phyloP scores from a whole-genome alignment of 2,888 invertebrate species.

The Parnassius smintheus region DNA sequence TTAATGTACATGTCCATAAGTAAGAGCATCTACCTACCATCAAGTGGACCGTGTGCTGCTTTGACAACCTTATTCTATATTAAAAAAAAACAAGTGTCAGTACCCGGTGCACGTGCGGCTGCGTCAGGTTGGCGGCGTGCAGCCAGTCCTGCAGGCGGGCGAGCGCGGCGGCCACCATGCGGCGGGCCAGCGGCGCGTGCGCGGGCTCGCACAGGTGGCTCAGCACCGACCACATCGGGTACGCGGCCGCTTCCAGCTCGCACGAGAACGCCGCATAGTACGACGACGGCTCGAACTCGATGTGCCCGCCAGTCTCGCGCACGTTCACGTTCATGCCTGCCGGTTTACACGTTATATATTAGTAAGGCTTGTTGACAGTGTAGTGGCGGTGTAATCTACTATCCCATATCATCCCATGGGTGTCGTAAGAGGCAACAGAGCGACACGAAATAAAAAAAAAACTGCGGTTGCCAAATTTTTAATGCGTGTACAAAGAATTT shows the following conservation, averaged over 20 bases:
- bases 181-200: slow-evolving; percentile 87
- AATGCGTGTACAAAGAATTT: neutral
- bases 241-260: slow-evolving; percentile 97
- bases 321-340: slow-evolving; percentile 98
- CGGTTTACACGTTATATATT: neutral
- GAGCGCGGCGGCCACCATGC: slow-evolving; percentile 89
- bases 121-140: slow-evolving; percentile 88
- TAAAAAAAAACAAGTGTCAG: neutral
- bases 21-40: too few relatives aligned
- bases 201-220: slow-evolving; percentile 89
- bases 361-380: neutral
- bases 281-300: slow-evolving; percentile 97
- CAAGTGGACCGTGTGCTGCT: too few relatives aligned
- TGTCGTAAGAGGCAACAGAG: too few relatives aligned
- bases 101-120: slow-evolving; percentile 64
- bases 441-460: too few relatives aligned
- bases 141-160: slow-evolving; percentile 93
- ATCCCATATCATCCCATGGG: too few relatives aligned
- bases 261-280: slow-evolving; percentile 99
- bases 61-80: too few relatives aligned
- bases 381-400: neutral
- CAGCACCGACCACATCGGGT: slow-evolving; percentile 98
- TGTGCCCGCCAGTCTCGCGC: slow-evolving; percentile 93
- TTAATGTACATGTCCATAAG: too few relatives aligned
- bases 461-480: too few relatives aligned